Evolutionary conservation across 2,888 invertebrate species (phyloP).

Genomic region (Sthenelais limicola): DNA sequence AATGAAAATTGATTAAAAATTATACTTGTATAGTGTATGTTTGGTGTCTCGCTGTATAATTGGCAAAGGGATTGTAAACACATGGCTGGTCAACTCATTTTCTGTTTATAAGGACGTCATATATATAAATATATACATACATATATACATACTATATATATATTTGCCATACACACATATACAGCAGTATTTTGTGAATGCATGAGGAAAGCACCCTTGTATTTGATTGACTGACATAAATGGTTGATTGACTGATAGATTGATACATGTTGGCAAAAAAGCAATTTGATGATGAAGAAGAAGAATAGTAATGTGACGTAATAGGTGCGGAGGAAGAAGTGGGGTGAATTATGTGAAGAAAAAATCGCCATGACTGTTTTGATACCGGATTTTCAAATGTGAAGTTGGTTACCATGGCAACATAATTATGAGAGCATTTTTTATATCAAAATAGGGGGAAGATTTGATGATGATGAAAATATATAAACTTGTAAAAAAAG

Average conservation of each 20-base stretch:
- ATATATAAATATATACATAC: no score
- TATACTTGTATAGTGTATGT: conserved; percentile 33
- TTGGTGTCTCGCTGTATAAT: conserved; percentile 34
- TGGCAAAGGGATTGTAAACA: conserved; percentile 15
- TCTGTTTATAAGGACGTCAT: conserved; percentile 24
- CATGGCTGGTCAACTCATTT: conserved; percentile 34
- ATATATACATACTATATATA: conserved; percentile 25
- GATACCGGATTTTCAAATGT: conserved; percentile 36
- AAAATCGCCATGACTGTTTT: conserved; percentile 35
- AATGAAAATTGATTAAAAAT: conserved; percentile 21
- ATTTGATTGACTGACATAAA: conserved; percentile 28
- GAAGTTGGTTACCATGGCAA: conserved; percentile 25
- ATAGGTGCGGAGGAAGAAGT: no score
- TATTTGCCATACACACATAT: conserved; percentile 36
- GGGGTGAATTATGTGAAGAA: no score
- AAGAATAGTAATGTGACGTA: no score
- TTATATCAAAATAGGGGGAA: conserved; percentile 35
- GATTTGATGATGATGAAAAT: conserved; percentile 17
- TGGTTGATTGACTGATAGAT: conserved; percentile 32
- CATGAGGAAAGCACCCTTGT: conserved; percentile 21
- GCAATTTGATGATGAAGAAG: conserved; percentile 37
- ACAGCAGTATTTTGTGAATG: conserved; percentile 32
- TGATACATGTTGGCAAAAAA: no score
- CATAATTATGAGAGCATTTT: conserved; percentile 22
- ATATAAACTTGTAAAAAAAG: background rate